Base-by-base conservation (phyloP, 2,797 vertebrate genomes). In the Pipistrellus pygmaeus region DNA sequence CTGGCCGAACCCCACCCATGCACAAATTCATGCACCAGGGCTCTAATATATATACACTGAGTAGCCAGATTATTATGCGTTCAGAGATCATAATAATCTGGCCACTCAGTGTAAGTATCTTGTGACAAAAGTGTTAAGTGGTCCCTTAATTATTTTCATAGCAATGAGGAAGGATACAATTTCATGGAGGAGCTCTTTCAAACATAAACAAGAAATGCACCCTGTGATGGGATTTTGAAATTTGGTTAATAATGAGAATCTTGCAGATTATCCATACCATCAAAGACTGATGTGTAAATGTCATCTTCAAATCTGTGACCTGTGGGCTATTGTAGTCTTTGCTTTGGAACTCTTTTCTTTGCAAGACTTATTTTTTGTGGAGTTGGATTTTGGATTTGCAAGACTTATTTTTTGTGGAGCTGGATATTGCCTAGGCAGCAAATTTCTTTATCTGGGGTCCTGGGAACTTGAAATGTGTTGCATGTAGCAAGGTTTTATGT, bases 81-180 rank as follows among this genome's bases (percentile, higher is more conserved):
- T 53, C 51, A 53, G 51, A 53, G 18, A 53, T 21, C 51, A 53
- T 53, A 53, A 53, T 53, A 53, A 53, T 53, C 18, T 20, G 51
- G 51, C 51, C 51, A 21, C 51, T 51, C 51, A 51, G 17, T 51
- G 1, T 51, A 98, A 21, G 60, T 62, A 55, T 32, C 89, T 88
- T 95, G 93, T 95, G 96, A 96, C 80, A 91, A 90, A 94, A 97
- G 91, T 94, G 88, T 95, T 97, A 97, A 98, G 95, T 97, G 91
- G 96, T 95, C 97, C 91, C 96, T 97, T 98, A 96, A 97, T 98
- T 97, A 97, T 98, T 98, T 98, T 97, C 94, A 97, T 96, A 92
- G 91, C 93, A 97, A 96, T 97, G 92, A 96, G 92, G 62, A 92
- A 96, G 92, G 57, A 92, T 95, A 77, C 11, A 38, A 93, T 96